Evolutionary conservation across 1,140 invertebrate genomes (phyloP).

Genomic region (Formica selysi): DNA sequence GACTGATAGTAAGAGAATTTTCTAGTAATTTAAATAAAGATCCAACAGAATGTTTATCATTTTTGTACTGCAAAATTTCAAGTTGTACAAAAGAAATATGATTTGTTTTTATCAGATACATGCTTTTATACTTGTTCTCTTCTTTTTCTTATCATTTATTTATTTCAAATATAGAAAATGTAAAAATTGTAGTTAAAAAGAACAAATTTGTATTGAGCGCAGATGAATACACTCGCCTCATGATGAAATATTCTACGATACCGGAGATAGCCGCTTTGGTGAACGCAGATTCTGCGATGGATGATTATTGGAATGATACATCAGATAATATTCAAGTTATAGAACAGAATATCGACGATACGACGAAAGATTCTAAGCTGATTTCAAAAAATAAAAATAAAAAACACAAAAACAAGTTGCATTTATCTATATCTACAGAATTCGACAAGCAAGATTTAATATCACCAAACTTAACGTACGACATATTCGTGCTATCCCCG

Average conservation of each 20-base stretch:
- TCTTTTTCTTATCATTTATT: neutral
- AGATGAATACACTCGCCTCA: conserved; percentile 82
- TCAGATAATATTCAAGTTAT: conserved; percentile 75
- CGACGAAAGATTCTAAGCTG: neutral
- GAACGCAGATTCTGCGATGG: conserved; percentile 67
- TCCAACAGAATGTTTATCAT: neutral
- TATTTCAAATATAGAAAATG: neutral
- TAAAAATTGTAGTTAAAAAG: neutral
- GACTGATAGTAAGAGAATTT: conserved; percentile 74
- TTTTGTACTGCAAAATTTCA: neutral
- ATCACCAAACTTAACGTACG: conserved; percentile 80
- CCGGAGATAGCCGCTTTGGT: conserved; percentile 78
- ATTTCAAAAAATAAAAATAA: conserved; percentile 29
- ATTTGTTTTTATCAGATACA: neutral
- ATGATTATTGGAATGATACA: conserved; percentile 81
- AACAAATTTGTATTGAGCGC: neutral
- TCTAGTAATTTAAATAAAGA: neutral
- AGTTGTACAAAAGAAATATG: neutral
- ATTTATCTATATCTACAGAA: conserved; percentile 17
- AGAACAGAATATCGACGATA: neutral
- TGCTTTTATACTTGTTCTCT: neutral
- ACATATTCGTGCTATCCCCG: conserved; percentile 74
- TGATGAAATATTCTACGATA: conserved; percentile 79
- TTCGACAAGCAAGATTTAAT: conserved; percentile 62
- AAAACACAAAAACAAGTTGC: conserved; percentile 18